A percentile compares a stretch with the other conserved stretches of the same genome.
Conservation (phyloP, 2,113 vertebrate species). For the Salvelinus namaycush region DNA sequence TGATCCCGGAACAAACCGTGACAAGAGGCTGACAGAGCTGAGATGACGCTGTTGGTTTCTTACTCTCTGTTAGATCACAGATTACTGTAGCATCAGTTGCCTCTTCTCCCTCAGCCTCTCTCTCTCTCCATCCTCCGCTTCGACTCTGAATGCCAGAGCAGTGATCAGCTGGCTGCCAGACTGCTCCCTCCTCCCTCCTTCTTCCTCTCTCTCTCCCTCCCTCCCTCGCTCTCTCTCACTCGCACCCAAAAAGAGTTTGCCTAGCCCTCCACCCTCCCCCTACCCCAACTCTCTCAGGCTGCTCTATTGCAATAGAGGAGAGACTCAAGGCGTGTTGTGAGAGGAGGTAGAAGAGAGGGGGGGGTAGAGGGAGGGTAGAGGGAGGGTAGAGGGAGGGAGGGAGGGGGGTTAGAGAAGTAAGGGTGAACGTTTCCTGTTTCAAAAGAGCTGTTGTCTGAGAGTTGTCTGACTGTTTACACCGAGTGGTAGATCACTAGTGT, state of each 20-base stretch:
- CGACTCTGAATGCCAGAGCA: constrained; percentile 52
- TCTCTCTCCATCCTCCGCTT: constrained; percentile 27
- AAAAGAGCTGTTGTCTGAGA: constrained; percentile 34
- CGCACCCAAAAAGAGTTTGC: constrained; percentile 59
- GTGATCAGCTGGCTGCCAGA: constrained; percentile 75
- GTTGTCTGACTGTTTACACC: background rate
- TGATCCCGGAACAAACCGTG: background rate
- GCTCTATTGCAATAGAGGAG: constrained; percentile 43
- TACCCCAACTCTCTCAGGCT: constrained; percentile 46
- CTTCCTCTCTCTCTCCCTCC: constrained; percentile 48
- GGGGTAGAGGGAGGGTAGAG: background rate
- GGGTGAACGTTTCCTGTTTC: constrained; percentile 46
- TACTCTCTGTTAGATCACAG: constrained; percentile 30
- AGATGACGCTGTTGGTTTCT: background rate
- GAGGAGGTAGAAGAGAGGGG: background rate
- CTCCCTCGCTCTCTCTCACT: constrained; percentile 40
- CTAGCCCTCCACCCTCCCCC: constrained; percentile 33
- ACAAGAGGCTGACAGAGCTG: background rate
- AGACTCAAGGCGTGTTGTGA: no score
- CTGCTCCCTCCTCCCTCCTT: constrained; percentile 23
- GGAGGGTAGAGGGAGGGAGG: background rate
- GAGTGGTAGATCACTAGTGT: constrained; percentile 16
- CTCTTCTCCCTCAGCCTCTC: constrained; percentile 59
- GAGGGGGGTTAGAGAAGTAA: constrained; percentile 6
- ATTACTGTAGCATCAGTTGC: constrained; percentile 69